These are phyloP conservation scores for Euphonia xanthogaster DNA, from an alignment of 2,797 vertebrate genomes.

Conservation along the genomic window DNA sequence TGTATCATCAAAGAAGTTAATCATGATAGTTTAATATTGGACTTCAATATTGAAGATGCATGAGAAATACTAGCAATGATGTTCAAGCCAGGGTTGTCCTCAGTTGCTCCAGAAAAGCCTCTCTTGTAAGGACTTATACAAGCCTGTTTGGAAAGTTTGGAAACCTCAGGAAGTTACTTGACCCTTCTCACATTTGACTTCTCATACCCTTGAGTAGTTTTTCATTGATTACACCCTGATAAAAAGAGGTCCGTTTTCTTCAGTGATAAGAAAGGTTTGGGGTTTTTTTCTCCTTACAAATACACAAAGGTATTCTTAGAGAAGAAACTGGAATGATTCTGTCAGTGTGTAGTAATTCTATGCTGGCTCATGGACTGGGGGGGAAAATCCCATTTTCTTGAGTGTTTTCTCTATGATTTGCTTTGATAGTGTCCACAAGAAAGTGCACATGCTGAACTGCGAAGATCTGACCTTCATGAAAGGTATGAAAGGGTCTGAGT, in stretches of 20 bases:
- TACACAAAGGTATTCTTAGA: not conserved
- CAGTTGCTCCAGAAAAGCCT: not conserved
- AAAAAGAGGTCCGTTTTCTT: not conserved
- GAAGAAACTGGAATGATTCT: not conserved
- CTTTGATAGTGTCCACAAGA: not conserved
- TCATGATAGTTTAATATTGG: not conserved
- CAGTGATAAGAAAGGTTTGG: not conserved
- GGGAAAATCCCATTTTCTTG: not conserved
- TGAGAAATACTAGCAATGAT: not conserved
- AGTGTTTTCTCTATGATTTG: not conserved
- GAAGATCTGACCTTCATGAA: not conserved
- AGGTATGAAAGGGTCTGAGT: not conserved
- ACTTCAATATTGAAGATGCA: not conserved
- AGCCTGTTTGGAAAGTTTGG: not conserved
- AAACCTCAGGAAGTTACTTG: not conserved
- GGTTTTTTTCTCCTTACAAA: too few species aligned
- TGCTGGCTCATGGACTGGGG: not conserved
- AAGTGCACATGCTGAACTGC: not conserved
- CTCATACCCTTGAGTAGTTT: not conserved
- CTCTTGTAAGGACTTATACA: not conserved
- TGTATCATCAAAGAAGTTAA: not conserved
- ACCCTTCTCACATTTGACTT: not conserved
- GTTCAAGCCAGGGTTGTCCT: not conserved
- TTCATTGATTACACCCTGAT: not conserved
- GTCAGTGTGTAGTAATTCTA: not conserved